phyloP scores from a whole-genome alignment of 2,888 invertebrate genomes.

The Netelia fuscicornis region DNA sequence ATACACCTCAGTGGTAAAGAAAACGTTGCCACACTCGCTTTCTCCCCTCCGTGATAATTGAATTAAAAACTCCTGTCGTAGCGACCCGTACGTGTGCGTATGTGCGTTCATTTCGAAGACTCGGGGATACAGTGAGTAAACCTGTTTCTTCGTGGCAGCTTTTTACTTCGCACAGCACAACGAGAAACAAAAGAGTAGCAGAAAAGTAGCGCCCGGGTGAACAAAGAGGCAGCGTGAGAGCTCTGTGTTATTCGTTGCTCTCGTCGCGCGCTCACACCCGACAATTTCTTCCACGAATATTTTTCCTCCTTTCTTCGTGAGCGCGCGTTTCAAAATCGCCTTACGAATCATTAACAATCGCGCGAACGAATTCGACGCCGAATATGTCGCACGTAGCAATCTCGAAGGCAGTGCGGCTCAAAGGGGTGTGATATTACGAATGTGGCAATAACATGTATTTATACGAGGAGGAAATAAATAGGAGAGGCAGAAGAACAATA shows the following conservation, averaged over 20 bases:
- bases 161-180: slow-evolving; percentile 41
- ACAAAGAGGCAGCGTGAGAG: slow-evolving; percentile 66
- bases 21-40: slow-evolving; percentile 31
- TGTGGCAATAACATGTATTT: background rate
- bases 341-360: slow-evolving; percentile 13
- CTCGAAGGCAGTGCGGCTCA: slow-evolving; percentile 11
- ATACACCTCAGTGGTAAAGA: slow-evolving; percentile 12
- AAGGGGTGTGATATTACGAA: background rate
- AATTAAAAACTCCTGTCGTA: slow-evolving; percentile 61
- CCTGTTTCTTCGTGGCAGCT: slow-evolving; percentile 57
- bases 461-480: slow-evolving; percentile 4
- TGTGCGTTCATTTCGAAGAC: too few relatives aligned
- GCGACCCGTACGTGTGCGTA: background rate
- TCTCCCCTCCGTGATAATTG: slow-evolving; percentile 65
- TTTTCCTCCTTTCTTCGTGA: slow-evolving; percentile 36
- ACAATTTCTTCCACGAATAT: slow-evolving; percentile 33
- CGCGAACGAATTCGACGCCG: slow-evolving; percentile 26
- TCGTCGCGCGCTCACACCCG: slow-evolving; percentile 17
- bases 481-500: slow-evolving; percentile 41
- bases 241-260: slow-evolving; percentile 27
- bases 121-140: slow-evolving; percentile 53
- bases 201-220: slow-evolving; percentile 64
- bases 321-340: slow-evolving; percentile 35
- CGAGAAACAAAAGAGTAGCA: slow-evolving; percentile 63
- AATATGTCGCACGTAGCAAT: slow-evolving; percentile 12